Percentiles rank a stretch among this genome's conserved stretches.
These are phyloP conservation scores for Bombylius discolor DNA, from an alignment of 2,888 invertebrate species.

Conservation along the genomic window DNA sequence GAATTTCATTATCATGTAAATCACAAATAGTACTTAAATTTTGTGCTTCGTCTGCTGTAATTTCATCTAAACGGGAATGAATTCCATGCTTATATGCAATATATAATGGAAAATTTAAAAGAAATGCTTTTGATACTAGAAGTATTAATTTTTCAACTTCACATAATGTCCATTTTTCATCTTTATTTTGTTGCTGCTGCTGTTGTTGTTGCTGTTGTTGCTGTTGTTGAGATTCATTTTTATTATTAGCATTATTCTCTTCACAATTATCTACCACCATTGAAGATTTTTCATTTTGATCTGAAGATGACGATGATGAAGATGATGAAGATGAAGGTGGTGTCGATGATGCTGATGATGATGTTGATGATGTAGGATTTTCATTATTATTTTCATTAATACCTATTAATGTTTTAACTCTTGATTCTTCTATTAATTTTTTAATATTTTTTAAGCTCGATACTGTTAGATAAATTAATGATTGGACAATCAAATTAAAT, in stretches of 20 bases:
- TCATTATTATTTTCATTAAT: conserved; percentile 4
- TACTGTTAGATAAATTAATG: conserved; percentile 70
- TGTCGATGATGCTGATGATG: neutral
- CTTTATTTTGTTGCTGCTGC: conserved; percentile 14
- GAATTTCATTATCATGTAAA: conserved; percentile 85
- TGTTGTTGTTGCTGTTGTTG: neutral
- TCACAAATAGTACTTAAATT: conserved; percentile 55
- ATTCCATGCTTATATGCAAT: conserved; percentile 77
- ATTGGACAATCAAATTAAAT: conserved; percentile 78
- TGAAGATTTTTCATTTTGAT: neutral
- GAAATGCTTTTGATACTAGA: conserved; percentile 75
- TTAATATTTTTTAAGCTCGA: conserved; percentile 65
- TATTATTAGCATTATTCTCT: conserved; percentile 3
- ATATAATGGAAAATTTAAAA: conserved; percentile 80
- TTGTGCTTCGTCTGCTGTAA: conserved; percentile 67
- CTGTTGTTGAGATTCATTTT: conserved; percentile 3
- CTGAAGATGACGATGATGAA: neutral
- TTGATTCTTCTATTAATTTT: conserved; percentile 40
- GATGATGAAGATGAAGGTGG: neutral
- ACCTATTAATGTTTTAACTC: conserved; percentile 27
- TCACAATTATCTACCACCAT: neutral
- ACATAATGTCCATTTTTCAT: conserved; percentile 55
- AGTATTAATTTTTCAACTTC: conserved; percentile 82
- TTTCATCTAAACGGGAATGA: conserved; percentile 66
- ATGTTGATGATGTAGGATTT: neutral